phyloP scores from a whole-genome alignment of 2,797 vertebrate genomes.

The Lagodon rhomboides region DNA sequence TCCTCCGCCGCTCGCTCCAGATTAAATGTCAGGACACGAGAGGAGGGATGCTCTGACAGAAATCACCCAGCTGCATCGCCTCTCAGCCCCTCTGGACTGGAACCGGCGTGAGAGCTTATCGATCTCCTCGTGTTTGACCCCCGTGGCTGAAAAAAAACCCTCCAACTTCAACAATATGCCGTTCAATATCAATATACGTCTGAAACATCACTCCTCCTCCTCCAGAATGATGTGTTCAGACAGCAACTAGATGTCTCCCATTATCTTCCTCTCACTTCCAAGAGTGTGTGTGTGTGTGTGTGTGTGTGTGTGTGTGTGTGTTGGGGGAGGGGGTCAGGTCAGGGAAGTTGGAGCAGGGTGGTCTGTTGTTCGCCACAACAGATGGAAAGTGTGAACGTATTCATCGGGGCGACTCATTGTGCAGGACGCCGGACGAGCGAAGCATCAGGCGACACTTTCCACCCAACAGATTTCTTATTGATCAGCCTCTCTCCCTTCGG shows the following conservation, averaged over 20 bases:
- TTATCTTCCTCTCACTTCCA: slow-evolving; percentile 40
- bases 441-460: slow-evolving; percentile 39
- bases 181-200: slow-evolving; percentile 16
- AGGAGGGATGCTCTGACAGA: slow-evolving; percentile 33
- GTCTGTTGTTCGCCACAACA: slow-evolving; percentile 77
- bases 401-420: slow-evolving; percentile 63
- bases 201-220: not conserved
- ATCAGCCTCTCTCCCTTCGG: slow-evolving; percentile 32
- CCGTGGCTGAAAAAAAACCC: slow-evolving; percentile 40
- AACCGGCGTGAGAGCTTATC: slow-evolving; percentile 39
- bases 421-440: slow-evolving; percentile 15
- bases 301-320: slow-evolving; percentile 45
- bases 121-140: slow-evolving; percentile 53
- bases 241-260: slow-evolving; percentile 5
- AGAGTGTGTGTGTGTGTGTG: slow-evolving; percentile 31
- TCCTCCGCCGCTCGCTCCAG: slow-evolving; percentile 18
- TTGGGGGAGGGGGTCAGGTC: slow-evolving; percentile 70
- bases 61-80: slow-evolving; percentile 26
- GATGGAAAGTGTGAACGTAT: slow-evolving; percentile 80
- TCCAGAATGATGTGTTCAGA: not conserved
- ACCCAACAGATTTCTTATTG: slow-evolving; percentile 56
- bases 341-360: slow-evolving; percentile 78
- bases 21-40: slow-evolving; percentile 29
- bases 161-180: not conserved
- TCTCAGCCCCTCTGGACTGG: slow-evolving; percentile 38